Evolutionary conservation across 2,888 invertebrate genomes (phyloP), one percentile per base, ranked within the genome.

Genomic region (Sinodicranocentrus sp.): DNA sequence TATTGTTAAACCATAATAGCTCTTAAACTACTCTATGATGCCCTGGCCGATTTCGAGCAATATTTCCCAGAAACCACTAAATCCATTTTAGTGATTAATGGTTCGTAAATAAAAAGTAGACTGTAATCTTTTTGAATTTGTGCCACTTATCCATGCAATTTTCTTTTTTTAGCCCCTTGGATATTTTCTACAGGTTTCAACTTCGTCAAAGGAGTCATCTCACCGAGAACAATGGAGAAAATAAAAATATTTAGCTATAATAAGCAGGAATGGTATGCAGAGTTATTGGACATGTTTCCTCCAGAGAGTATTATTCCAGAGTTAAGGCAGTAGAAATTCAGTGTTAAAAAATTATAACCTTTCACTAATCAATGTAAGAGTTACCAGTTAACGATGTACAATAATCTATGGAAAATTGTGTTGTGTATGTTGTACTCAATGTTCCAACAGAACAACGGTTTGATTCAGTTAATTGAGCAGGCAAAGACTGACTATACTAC

Each of bases 41-140:
- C 33, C 8, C 48, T 54, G 2, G 21, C 5, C 15, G 39, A 33
- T 15, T 19, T 72, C 8, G 71, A 72, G 23, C 57, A 57, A 23
- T 33, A 17, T 39, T 72, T 57, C 26, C 71, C 71, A 2, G 71
- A 72, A 39, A 21, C 23, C 13, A 54, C 57, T 13, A 72, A 72
- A 72, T 54, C 71, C 5, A 15, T 57, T 1, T 21, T 21, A 0
- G 23, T 72, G 5, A 54, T 72, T 3, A 72, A 72, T 39, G 71
- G 71, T 68, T 25, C 5, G 39, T 23, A 48, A 48, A 33, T 48
- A 3, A 48, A n/a, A 57, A 21, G 23, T 52, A n/a, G 5, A 52
- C n/a, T 52, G 6, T n/a, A 52, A 8, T 13, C 5, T 5, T 13
- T 39, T 39, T 39, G 13, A 39, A 39, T 13, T 39, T 5, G 13